Conservation (phyloP, 2,888 invertebrate genomes). For the Pilophorus perplexus region DNA sequence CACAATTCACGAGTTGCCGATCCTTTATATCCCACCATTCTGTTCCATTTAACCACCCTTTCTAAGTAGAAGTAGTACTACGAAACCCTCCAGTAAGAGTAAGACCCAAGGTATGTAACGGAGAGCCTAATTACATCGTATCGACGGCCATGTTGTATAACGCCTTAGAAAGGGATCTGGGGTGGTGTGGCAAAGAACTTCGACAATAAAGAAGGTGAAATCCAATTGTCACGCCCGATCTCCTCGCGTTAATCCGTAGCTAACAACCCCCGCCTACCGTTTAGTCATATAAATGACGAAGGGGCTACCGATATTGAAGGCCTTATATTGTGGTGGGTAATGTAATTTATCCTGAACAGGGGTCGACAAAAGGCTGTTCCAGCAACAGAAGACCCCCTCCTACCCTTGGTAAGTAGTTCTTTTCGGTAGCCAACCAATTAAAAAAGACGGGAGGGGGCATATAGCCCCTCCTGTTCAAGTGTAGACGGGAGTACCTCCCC, state of each 20-base stretch:
- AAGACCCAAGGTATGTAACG: conserved; percentile 21
- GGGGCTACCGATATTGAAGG: conserved; percentile 24
- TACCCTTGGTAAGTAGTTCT: no score
- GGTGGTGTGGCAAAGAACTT: conserved; percentile 1
- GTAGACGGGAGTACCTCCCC: not conserved
- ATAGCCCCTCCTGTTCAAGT: not conserved
- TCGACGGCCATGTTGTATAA: conserved; percentile 41
- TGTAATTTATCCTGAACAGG: conserved; percentile 45
- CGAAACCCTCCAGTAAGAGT: not conserved
- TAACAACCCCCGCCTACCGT: conserved; percentile 43
- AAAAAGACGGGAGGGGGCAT: conserved; percentile 9
- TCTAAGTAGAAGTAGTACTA: no score
- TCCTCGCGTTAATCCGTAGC: conserved; percentile 43
- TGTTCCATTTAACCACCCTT: no score
- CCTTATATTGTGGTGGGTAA: conserved; percentile 44
- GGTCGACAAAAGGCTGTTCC: not conserved
- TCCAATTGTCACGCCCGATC: conserved; percentile 46
- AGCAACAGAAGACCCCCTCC: not conserved
- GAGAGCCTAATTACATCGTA: conserved; percentile 31
- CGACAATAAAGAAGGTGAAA: conserved; percentile 42
- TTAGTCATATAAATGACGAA: conserved; percentile 42
- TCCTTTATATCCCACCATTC: no score
- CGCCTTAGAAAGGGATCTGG: conserved; percentile 9
- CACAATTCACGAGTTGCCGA: no score
- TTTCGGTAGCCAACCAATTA: conserved; percentile 39